These are phyloP conservation scores for Motacilla alba DNA, from an alignment of 2,113 vertebrate species.

Conservation along the genomic window DNA sequence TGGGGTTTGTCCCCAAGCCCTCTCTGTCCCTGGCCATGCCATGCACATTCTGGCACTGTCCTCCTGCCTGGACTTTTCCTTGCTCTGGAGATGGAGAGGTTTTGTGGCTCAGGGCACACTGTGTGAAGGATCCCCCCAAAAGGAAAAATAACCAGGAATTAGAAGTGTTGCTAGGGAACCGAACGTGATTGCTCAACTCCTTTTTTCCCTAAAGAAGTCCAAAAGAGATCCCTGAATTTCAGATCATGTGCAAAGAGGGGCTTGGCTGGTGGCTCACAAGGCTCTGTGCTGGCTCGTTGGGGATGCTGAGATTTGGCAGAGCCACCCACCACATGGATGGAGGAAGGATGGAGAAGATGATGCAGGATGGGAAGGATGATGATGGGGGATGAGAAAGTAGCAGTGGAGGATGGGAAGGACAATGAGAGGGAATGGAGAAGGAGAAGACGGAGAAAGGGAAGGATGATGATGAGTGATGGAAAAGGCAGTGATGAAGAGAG, in stretches of 20 bases:
- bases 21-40: background rate
- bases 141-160: background rate
- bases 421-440: background rate
- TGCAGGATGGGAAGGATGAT: background rate
- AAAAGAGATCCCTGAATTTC: slow-evolving; percentile 20
- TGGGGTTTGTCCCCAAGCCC: background rate
- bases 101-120: background rate
- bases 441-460: background rate
- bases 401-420: background rate
- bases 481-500: background rate
- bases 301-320: background rate
- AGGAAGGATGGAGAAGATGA: background rate
- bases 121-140: background rate
- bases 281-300: background rate
- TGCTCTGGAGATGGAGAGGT: accelerated
- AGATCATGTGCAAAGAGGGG: background rate
- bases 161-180: slow-evolving; percentile 58
- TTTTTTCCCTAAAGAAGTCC: background rate
- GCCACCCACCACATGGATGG: background rate
- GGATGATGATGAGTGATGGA: too few relatives aligned
- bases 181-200: background rate
- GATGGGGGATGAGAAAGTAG: accelerated
- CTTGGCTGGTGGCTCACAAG: background rate
- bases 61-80: background rate
- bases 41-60: accelerated